Conservation (phyloP, 2,888 invertebrate species). For the Drosophila histrio region DNA sequence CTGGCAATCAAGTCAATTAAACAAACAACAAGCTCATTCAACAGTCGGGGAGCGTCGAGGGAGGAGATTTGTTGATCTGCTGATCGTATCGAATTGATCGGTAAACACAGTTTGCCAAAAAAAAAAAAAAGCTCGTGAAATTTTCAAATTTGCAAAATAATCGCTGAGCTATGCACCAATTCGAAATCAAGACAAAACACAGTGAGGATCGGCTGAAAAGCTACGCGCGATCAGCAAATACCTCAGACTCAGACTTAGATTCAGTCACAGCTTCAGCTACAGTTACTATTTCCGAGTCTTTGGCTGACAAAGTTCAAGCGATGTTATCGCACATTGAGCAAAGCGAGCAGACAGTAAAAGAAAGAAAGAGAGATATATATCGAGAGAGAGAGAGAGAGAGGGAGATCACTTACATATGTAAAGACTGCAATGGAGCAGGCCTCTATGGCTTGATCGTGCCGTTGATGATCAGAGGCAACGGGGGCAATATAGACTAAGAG, state of each 20-base stretch:
- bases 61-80: background rate
- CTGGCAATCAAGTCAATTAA: conserved; percentile 78
- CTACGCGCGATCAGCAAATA: conserved; percentile 46
- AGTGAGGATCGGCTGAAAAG: conserved; percentile 18
- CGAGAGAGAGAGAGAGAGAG: conserved; percentile 12
- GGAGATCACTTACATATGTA: conserved; percentile 51
- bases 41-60: background rate
- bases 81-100: conserved; percentile 43
- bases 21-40: conserved; percentile 61
- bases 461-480: conserved; percentile 64
- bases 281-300: conserved; percentile 43
- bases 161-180: conserved; percentile 60
- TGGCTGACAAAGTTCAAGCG: conserved; percentile 76
- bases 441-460: conserved; percentile 61
- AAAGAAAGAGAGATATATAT: conserved; percentile 5
- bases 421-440: conserved; percentile 48
- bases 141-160: conserved; percentile 64
- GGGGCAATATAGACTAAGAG: conserved; percentile 20
- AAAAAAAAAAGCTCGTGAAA: conserved; percentile 54
- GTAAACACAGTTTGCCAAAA: conserved; percentile 41
- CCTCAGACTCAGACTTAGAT: conserved; percentile 30
- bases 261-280: conserved; percentile 13
- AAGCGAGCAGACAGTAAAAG: background rate
- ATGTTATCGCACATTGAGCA: conserved; percentile 72
- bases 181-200: conserved; percentile 64